Conservation (phyloP, 2,113 vertebrate genomes). For the Lonchura striata region DNA sequence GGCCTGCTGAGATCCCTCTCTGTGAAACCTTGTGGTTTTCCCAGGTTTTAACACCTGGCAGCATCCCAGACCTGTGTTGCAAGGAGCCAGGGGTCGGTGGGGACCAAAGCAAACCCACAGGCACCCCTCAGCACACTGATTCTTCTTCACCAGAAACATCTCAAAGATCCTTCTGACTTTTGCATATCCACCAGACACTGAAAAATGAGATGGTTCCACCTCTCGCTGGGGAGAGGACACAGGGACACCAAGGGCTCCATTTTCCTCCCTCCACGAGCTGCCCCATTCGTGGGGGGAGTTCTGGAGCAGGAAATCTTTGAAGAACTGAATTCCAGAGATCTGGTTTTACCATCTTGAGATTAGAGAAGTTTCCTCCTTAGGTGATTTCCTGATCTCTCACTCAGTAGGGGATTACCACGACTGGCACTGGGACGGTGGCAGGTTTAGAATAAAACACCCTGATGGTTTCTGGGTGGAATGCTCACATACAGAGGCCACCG, state of each 20-base stretch:
- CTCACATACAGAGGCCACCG: rapidly evolving
- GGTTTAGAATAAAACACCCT: too few species aligned
- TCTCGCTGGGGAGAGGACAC: rapidly evolving
- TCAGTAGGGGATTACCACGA: not conserved
- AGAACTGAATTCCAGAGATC: too few species aligned
- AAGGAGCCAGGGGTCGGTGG: not conserved
- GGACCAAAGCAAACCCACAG: too few species aligned
- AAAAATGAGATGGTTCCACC: rapidly evolving
- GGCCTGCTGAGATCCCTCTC: not conserved
- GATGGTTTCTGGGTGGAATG: not conserved
- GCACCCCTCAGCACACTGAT: rapidly evolving
- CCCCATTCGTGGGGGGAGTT: rapidly evolving
- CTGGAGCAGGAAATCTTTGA: not conserved
- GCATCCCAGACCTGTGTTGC: rapidly evolving
- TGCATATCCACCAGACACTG: not conserved
- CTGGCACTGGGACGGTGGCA: not conserved
- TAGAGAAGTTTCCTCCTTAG: not conserved
- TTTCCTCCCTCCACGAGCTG: not conserved
- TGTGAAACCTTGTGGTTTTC: not conserved
- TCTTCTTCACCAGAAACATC: not conserved
- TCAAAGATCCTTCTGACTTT: too few species aligned
- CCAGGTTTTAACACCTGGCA: not conserved
- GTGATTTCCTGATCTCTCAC: not conserved
- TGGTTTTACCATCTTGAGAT: not conserved
- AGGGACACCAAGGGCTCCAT: rapidly evolving